Evolutionary conservation across 1,140 invertebrate genomes (phyloP).

Genomic region (Calycopis cecrops): DNA sequence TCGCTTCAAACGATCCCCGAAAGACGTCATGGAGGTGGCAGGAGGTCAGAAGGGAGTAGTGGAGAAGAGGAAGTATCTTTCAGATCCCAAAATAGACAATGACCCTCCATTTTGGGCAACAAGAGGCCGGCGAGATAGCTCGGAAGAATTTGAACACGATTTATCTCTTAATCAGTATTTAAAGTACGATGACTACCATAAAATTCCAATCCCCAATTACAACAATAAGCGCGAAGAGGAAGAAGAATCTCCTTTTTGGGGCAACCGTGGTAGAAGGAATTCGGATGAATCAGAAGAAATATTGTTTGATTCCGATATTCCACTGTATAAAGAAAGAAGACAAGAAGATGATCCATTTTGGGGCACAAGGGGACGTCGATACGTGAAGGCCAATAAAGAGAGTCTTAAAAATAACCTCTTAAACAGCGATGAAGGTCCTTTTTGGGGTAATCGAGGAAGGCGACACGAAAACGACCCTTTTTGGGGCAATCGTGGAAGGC

Average conservation of each 20-base stretch:
- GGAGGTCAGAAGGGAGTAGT: slow-evolving; percentile 13
- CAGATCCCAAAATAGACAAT: slow-evolving; percentile 23
- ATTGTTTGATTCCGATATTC: slow-evolving; percentile 2
- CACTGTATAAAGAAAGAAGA: slow-evolving; percentile 22
- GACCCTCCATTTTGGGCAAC: slow-evolving; percentile 55
- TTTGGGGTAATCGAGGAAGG: slow-evolving; percentile 45
- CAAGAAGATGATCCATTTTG: slow-evolving; percentile 45
- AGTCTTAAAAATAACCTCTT: background rate
- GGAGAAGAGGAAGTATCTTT: slow-evolving; percentile 18
- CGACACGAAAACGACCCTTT: slow-evolving; percentile 40
- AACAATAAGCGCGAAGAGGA: slow-evolving; percentile 26
- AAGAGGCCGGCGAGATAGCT: slow-evolving; percentile 46
- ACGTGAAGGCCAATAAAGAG: slow-evolving; percentile 12
- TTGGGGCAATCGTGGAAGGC: slow-evolving; percentile 54
- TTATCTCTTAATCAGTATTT: slow-evolving; percentile 3
- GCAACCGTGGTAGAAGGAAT: slow-evolving; percentile 33
- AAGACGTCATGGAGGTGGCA: slow-evolving; percentile 25
- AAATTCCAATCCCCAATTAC: slow-evolving; percentile 1
- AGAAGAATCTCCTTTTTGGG: slow-evolving; percentile 46
- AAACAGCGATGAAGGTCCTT: slow-evolving; percentile 25
- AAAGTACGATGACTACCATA: slow-evolving; percentile 4
- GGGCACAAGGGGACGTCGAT: slow-evolving; percentile 36
- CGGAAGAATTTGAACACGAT: slow-evolving; percentile 1
- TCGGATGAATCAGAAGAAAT: slow-evolving; percentile 27
- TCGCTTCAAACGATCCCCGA: slow-evolving; percentile 40